Evolutionary conservation across 2,888 invertebrate genomes (phyloP), one percentile per base, ranked within the genome.

Genomic region (Neoascia interrupta): DNA sequence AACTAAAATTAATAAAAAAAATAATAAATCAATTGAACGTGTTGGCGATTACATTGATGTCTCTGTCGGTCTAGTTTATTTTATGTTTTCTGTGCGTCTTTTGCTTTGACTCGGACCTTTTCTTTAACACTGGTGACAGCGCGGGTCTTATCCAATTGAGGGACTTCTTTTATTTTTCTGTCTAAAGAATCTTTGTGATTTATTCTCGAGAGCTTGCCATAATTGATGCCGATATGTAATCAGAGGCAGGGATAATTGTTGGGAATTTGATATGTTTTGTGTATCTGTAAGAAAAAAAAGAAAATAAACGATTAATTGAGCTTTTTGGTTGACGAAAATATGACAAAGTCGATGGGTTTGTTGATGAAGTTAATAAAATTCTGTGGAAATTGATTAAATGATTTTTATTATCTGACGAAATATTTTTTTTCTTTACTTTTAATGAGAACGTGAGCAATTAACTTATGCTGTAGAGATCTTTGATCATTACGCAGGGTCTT

Each of bases 31-130:
- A 41, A 63, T 16, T 34, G 36, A 69, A 53, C 51, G 39, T 28
- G n/a, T 47, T 60, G 13, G 15, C 64, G 76, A 51, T 76, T 70
- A 70, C 76, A 76, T 76, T 54, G 70, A 60, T 60, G 47, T 45
- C 47, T 47, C 13, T 26, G 13, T 34, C 11, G 18, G 11, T 21
- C 28, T 36, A n/a, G n/a, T 39, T 58, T 31, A 39, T 0, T 53
- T 28, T 28, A 39, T 31, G 10, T 31, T 31, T 31, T 31, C 8
- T 31, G 3, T n/a, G n/a, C n/a, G n/a, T 64, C 41, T 56, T 64
- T 41, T 26, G 28, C 13, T 28, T 28, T 11, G 15, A 21, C 15
- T 0, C 15, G 23, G 2, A 13, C 26, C 3, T 11, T 34, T 60
- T 54, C 18, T 34, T 15, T 26, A 54, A 47, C n/a, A n/a, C n/a